Evolutionary conservation across 2,113 vertebrate genomes (phyloP), one percentile per base, ranked within the genome.

Genomic region (Hylia prasina): DNA sequence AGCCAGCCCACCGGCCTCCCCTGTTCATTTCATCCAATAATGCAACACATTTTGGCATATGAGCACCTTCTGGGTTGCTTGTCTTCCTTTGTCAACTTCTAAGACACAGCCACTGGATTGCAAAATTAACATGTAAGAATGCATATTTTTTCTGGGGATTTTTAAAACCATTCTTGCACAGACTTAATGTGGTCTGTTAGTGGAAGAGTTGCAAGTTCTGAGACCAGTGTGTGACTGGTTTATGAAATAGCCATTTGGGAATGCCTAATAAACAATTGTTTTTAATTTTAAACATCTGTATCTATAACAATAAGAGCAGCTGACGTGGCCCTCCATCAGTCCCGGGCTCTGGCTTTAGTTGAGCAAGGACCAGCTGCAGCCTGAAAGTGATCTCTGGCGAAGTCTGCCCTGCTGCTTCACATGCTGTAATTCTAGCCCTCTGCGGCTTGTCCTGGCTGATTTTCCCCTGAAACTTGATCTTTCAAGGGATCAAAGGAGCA

Each of bases 401-500:
- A 37, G 19, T 76, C 85, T 93, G 3, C 70, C 40, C 70, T 28
- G 70, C 84, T 91, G 60, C 65, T 90, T 63, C 68, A 37, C 44
- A 20, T 33, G 65, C 48, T 9, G 8, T 91, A 96, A 97, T 69
- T 87, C 90, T 53, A 95, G 24, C 45, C 66, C 66, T 91, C 87
- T 82, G 90, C 25, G 23, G 57, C 82, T 80, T 64, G n/a, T 87
- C 85, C 84, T 56, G 90, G 87, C 73, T 68, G 84, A 84, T 91
- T 84, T 79, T 71, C 51, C 87, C 61, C 82, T 93, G 96, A 89
- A 95, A 97, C 66, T 48, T n/a, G 70, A 97, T 93, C 90, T 14
- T 79, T 85, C 75, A 63, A 60, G 0, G 0, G 89, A 93, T 87
- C 92, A 87, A 94, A 94, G 85, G 57, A 91, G 73, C 24, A 82